phyloP scores from a whole-genome alignment of 2,888 invertebrate genomes.

The Bursaphelenchus okinawaensis region DNA sequence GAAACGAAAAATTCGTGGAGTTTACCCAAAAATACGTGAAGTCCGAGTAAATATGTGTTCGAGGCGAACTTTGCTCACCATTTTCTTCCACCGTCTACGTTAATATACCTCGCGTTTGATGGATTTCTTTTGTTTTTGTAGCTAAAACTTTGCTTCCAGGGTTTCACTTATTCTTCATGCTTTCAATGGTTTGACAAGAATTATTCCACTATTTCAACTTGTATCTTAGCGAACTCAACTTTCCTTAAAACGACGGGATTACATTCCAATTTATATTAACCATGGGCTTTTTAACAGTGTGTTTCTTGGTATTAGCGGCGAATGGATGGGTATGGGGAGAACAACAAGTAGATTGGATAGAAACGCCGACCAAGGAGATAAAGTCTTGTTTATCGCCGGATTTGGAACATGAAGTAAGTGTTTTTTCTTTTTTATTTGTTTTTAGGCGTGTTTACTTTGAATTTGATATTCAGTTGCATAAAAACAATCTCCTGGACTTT shows the following conservation, averaged over 20 bases:
- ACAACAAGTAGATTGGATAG: constrained; percentile 2
- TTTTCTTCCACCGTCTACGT: not conserved
- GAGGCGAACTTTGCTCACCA: not conserved
- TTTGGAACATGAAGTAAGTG: constrained; percentile 25
- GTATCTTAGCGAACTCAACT: not conserved
- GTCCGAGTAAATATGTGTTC: not conserved
- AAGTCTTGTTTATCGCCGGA: constrained; percentile 12
- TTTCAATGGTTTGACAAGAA: not conserved
- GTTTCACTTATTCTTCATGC: not conserved
- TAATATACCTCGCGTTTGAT: not conserved
- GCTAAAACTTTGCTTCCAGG: not conserved
- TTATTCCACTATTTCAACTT: not conserved
- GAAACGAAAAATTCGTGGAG: not conserved
- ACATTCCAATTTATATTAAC: not conserved
- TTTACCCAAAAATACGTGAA: not conserved
- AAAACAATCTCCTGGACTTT: too few relatives aligned
- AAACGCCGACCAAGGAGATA: constrained; percentile 5
- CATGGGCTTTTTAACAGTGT: not conserved
- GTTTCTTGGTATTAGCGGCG: not conserved
- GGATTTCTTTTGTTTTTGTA: not conserved
- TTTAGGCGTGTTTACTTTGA: not conserved
- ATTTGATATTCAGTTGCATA: not conserved
- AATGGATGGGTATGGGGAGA: not conserved
- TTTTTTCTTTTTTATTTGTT: constrained; percentile 7
- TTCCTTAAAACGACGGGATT: not conserved